phyloP scores from a whole-genome alignment of 2,888 invertebrate genomes.

The Campopleginae sp. region DNA sequence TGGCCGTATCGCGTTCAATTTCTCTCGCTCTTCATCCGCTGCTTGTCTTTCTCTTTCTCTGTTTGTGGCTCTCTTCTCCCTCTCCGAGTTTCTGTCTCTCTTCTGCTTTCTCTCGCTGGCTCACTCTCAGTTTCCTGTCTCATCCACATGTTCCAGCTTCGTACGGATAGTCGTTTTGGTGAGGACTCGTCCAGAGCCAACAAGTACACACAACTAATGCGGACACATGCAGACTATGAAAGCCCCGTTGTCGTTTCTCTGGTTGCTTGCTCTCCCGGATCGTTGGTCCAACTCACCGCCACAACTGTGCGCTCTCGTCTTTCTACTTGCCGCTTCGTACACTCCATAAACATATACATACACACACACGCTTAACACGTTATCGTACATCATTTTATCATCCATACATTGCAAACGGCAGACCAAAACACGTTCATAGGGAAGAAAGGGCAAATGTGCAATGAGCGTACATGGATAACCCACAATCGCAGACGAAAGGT shows the following conservation, averaged over 20 bases:
- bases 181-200: conserved; percentile 44
- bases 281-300: conserved; percentile 29
- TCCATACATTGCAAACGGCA: conserved; percentile 51
- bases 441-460: conserved; percentile 38
- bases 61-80: neutral
- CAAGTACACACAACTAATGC: conserved; percentile 35
- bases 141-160: conserved; percentile 48
- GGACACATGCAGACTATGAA: conserved; percentile 25
- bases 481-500: neutral
- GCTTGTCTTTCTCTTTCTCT: conserved; percentile 9
- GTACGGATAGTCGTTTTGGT: conserved; percentile 42
- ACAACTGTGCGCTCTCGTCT: neutral
- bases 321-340: neutral
- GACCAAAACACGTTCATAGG: conserved; percentile 34
- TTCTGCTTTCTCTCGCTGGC: conserved; percentile 17
- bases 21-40: conserved; percentile 26
- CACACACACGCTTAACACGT: conserved; percentile 21
- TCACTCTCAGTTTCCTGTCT: conserved; percentile 46
- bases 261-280: conserved; percentile 49
- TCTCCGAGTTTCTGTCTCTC: conserved; percentile 20
- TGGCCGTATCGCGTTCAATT: conserved; percentile 53
- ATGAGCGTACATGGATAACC: neutral
- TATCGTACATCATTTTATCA: conserved; percentile 66
- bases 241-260: conserved; percentile 50
- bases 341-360: neutral